These are phyloP conservation scores for Cosmia pyralina DNA, from an alignment of 2,888 invertebrate genomes.

Conservation along the genomic window DNA sequence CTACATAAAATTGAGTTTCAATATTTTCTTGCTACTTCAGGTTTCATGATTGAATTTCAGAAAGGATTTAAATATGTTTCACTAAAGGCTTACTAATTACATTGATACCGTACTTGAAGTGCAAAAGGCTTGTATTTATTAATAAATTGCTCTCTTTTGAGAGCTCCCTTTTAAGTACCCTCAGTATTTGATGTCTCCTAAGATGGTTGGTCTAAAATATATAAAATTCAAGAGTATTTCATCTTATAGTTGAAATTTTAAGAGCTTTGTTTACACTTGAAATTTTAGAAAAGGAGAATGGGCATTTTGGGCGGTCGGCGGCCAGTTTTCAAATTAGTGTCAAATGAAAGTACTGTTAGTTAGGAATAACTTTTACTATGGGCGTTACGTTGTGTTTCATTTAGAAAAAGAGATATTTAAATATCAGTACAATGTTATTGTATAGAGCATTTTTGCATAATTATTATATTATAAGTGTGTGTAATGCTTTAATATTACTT, in stretches of 20 bases:
- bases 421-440: no score
- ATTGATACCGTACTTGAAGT: background rate
- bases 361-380: no score
- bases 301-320: no score
- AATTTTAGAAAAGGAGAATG: background rate
- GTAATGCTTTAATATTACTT: no score
- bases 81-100: background rate
- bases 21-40: background rate
- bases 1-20: background rate
- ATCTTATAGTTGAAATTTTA: constrained; percentile 4
- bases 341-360: no score
- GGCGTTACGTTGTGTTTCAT: no score
- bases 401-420: no score
- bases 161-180: background rate
- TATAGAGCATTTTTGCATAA: no score
- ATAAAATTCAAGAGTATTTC: background rate
- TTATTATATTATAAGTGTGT: no score
- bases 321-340: no score
- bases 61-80: background rate
- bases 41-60: background rate
- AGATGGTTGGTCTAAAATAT: background rate
- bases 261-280: background rate
- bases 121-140: constrained; percentile 1
- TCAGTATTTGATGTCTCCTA: constrained; percentile 7
- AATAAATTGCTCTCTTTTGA: constrained; percentile 11